These are phyloP conservation scores for Leucania comma DNA, from an alignment of 2,888 invertebrate genomes.

Conservation along the genomic window DNA sequence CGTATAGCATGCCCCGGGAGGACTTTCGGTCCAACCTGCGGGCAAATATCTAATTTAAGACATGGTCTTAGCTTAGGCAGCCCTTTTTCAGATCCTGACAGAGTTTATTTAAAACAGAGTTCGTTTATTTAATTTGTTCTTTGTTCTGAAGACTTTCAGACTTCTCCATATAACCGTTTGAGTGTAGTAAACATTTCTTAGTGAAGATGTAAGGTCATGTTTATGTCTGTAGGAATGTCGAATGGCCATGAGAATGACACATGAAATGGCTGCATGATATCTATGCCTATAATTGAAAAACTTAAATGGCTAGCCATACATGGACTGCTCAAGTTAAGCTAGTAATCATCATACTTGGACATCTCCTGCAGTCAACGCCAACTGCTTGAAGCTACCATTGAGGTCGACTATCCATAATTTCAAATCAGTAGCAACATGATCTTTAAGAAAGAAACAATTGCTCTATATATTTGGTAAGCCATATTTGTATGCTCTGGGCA, in stretches of 20 bases:
- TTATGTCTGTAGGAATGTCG: conserved; percentile 20
- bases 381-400: too few species aligned
- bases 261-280: conserved; percentile 45
- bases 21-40: conserved; percentile 96
- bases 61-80: background rate
- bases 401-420: too few species aligned
- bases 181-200: background rate
- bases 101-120: background rate
- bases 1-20: conserved; percentile 97
- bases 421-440: too few species aligned
- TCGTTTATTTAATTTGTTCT: background rate
- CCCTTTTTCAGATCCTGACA: background rate
- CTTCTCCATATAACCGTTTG: background rate
- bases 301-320: background rate
- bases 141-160: background rate
- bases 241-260: conserved; percentile 43
- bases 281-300: background rate
- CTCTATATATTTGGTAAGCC: too few species aligned
- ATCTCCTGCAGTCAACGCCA: too few species aligned
- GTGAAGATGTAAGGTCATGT: conserved; percentile 20
- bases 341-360: too few species aligned
- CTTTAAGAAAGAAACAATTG: too few species aligned
- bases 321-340: too few species aligned
- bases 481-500: too few species aligned
- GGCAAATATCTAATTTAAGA: conserved; percentile 7